phyloP scores from a whole-genome alignment of 2,113 vertebrate species.

The Rhinichthys klamathensis region DNA sequence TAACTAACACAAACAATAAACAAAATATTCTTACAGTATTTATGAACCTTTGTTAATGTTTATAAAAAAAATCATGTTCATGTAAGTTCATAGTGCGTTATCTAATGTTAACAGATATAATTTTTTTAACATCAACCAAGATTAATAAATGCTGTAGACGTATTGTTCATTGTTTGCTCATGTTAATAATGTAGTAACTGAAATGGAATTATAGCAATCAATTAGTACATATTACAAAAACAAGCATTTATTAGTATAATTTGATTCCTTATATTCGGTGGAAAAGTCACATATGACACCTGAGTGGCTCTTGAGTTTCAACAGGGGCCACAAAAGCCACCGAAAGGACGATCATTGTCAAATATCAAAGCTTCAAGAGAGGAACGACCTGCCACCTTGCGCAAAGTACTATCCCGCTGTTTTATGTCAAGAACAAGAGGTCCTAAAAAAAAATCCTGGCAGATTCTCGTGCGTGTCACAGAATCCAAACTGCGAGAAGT shows the following conservation, averaged over 20 bases:
- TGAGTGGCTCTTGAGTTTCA: constrained; percentile 17
- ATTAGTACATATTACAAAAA: neutral
- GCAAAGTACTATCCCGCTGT: constrained; percentile 22
- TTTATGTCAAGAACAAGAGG: constrained; percentile 36
- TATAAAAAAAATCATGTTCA: too few species aligned
- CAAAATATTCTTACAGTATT: too few species aligned
- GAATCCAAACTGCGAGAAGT: constrained; percentile 35
- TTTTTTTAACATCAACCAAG: too few species aligned
- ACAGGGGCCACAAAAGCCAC: constrained; percentile 8
- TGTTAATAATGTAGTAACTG: too few species aligned
- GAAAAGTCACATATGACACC: neutral
- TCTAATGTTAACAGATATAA: too few species aligned
- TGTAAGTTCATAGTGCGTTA: too few species aligned
- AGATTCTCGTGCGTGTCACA: constrained; percentile 38
- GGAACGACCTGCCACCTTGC: constrained; percentile 32
- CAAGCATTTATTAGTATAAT: neutral
- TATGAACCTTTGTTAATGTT: too few species aligned
- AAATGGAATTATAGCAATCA: neutral
- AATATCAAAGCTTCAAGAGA: constrained; percentile 34
- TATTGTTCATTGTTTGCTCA: too few species aligned
- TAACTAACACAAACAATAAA: too few species aligned
- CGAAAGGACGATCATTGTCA: constrained; percentile 23
- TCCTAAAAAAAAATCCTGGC: constrained; percentile 31
- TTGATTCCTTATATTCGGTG: neutral
- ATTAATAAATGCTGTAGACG: too few species aligned